Conservation (phyloP, 2,888 invertebrate species). For the Anagyrus pseudococci region DNA sequence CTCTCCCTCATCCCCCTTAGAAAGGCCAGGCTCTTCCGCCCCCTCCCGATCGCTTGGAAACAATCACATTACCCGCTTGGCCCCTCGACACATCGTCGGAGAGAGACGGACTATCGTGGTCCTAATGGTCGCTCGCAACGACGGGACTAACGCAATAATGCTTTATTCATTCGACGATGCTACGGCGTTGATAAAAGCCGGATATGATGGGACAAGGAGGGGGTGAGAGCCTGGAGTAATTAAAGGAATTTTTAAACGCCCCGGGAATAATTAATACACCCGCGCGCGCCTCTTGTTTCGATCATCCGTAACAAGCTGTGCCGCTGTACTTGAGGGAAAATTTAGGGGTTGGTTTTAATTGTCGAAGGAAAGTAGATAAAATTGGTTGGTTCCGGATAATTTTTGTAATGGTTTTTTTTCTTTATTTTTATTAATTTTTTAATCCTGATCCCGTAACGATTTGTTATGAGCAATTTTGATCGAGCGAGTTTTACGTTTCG, state of each 20-base stretch:
- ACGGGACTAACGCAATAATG: constrained; percentile 50
- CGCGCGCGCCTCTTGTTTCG: too few species aligned
- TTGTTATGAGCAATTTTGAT: too few species aligned
- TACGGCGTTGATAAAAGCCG: constrained; percentile 43
- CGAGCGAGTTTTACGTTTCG: too few species aligned
- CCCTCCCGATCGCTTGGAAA: constrained; percentile 55
- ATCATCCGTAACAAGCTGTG: too few species aligned
- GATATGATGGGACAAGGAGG: background rate
- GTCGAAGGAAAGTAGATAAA: too few species aligned
- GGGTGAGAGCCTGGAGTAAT: background rate
- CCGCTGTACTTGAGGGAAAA: too few species aligned
- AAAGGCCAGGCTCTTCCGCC: background rate
- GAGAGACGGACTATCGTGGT: background rate
- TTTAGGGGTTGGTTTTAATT: too few species aligned
- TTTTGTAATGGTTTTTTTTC: too few species aligned
- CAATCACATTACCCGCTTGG: constrained; percentile 58
- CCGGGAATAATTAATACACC: constrained; percentile 6
- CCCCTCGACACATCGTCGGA: background rate
- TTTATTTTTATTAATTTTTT: too few species aligned
- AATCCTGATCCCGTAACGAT: too few species aligned
- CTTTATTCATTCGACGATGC: constrained; percentile 48
- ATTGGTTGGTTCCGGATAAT: too few species aligned
- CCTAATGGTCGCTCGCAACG: constrained; percentile 5
- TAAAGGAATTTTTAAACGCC: constrained; percentile 8
- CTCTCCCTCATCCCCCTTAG: background rate